Percentiles rank a stretch among this genome's conserved stretches.
These are phyloP conservation scores for Helicoverpa armigera DNA, from an alignment of 1,140 invertebrate genomes.

Conservation along the genomic window DNA sequence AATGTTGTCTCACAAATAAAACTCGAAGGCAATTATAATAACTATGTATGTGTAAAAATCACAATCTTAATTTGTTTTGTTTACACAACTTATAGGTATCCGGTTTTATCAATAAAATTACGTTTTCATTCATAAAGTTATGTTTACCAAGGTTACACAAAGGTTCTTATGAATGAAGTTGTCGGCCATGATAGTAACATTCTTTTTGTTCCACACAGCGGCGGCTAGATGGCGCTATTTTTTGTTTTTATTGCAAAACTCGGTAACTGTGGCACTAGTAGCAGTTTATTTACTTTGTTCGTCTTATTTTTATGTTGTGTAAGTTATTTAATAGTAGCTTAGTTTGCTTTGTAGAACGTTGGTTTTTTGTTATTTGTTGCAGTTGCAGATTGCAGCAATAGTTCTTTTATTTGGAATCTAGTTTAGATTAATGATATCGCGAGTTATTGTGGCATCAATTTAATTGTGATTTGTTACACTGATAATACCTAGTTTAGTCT, in stretches of 20 bases:
- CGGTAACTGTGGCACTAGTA: slow-evolving; percentile 25
- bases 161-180: neutral
- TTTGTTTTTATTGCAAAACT: slow-evolving; percentile 35
- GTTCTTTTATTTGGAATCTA: neutral
- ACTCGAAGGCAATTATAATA: too few species aligned
- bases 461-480: too few species aligned
- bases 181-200: slow-evolving; percentile 5
- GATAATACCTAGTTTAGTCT: too few species aligned
- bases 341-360: neutral
- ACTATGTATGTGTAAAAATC: neutral
- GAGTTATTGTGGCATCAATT: too few species aligned
- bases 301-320: slow-evolving; percentile 42
- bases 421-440: neutral
- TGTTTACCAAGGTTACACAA: slow-evolving; percentile 49
- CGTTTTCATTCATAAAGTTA: slow-evolving; percentile 46
- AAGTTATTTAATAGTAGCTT: slow-evolving; percentile 25
- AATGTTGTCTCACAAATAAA: too few species aligned
- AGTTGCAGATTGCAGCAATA: neutral
- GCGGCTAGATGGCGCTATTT: slow-evolving; percentile 52
- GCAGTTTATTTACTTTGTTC: slow-evolving; percentile 1
- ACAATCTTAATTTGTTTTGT: neutral
- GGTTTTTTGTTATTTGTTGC: neutral
- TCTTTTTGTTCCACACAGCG: slow-evolving; percentile 45
- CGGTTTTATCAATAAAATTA: slow-evolving; percentile 15
- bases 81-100: neutral